Percentiles rank a stretch among this genome's conserved stretches.
These are phyloP conservation scores for Vanessa tameamea DNA, from an alignment of 1,140 invertebrate genomes.

Conservation along the genomic window DNA sequence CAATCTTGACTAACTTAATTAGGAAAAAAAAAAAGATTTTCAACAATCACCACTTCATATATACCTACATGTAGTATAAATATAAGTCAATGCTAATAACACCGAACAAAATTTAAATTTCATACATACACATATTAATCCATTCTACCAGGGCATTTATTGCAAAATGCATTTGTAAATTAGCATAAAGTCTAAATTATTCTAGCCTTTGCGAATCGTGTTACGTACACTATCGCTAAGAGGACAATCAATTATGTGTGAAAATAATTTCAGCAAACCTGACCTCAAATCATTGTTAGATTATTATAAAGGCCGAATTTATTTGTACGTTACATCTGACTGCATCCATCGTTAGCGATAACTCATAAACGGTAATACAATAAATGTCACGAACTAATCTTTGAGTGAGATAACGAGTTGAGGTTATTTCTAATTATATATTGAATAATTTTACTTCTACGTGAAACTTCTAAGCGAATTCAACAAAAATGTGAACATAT, in stretches of 20 bases:
- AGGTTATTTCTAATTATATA: neutral
- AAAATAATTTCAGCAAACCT: conserved; percentile 27
- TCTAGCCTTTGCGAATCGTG: neutral
- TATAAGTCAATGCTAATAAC: too few species aligned
- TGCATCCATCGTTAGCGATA: conserved; percentile 17
- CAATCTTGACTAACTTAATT: too few species aligned
- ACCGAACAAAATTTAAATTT: too few species aligned
- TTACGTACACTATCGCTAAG: neutral
- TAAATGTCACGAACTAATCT: conserved; percentile 26
- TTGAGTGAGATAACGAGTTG: conserved; percentile 22
- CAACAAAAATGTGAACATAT: too few species aligned
- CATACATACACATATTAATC: too few species aligned
- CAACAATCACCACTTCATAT: too few species aligned
- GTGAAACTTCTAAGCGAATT: too few species aligned
- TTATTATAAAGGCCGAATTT: conserved; percentile 20
- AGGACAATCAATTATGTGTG: conserved; percentile 17
- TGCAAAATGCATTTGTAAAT: conserved; percentile 7
- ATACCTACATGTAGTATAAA: too few species aligned
- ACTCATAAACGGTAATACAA: conserved; percentile 11
- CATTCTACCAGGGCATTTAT: neutral
- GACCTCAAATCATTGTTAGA: conserved; percentile 22
- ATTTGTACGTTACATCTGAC: conserved; percentile 19
- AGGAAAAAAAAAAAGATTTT: too few species aligned
- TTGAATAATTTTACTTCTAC: too few species aligned
- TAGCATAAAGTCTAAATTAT: neutral